Evolutionary conservation across 2,797 vertebrate species (phyloP), one percentile per base, ranked within the genome.

Genomic region (Platalea minor): DNA sequence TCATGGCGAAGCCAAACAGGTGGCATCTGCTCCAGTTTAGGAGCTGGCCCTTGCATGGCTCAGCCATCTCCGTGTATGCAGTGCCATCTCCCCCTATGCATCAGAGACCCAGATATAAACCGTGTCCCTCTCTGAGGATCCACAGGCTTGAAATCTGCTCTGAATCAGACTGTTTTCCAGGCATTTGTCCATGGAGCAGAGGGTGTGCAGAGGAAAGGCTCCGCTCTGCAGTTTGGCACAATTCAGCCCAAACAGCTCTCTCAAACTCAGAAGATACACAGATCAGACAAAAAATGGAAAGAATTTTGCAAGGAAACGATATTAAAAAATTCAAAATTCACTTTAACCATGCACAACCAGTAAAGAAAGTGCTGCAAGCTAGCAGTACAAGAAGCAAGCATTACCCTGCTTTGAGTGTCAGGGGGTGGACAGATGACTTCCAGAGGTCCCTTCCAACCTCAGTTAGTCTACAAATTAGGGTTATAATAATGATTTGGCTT

Each of bases 161-260:
- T 63, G 60, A 89, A 76, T 67, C 74, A 79, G 31, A 45, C 16
- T 73, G 28, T 29, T 88, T 93, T 94, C 50, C 74, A 91, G 54
- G 63, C 54, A 35, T 43, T 79, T 73, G 21, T 89, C 82, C 85
- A 59, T 9, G 15, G 54, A 85, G n/a, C 23, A 53, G 53, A 83
- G 81, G 3, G 19, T 23, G 23, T 19, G 11, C 13, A 13, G 63
- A 85, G 48, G 26, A 73, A 87, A 89, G 56, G 7, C 51, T 65
- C 28, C 48, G 8, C 33, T 72, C 35, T 25, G 46, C 16, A 16
- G 14, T 79, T 74, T 85, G 88, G 74, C 77, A 80, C 25, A 51
- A 28, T 46, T 75, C 33, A 93, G 16, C n/a, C 43, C 51, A 33
- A 92, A 54, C 10, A 37, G 28, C 23, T 59, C 35, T 28, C 76